Evolutionary conservation across 2,888 invertebrate species (phyloP), one percentile per base, ranked within the genome.

Genomic region (Hirtodrosophila cameraria): DNA sequence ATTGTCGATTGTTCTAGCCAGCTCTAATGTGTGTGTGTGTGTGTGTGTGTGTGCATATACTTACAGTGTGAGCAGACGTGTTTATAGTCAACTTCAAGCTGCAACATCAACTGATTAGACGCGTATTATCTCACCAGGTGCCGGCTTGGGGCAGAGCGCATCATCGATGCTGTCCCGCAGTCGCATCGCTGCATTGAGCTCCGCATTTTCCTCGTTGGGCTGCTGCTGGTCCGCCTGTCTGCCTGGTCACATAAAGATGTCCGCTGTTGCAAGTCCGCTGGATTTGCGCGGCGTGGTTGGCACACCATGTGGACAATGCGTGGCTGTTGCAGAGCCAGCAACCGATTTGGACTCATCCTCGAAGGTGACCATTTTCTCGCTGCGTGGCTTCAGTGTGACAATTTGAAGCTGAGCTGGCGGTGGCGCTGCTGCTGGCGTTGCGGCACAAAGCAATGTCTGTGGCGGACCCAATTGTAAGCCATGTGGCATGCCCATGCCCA

Each of bases 311-410:
- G 92, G 90, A 68, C 91, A 91, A 33, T 86, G 88, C 2, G 84
- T 86, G 12, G 83, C 76, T 18, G 75, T 62, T 1, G 50, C 42
- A 16, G 71, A 74, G 30, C 80, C 81, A 16, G 54, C 60, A 13
- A 70, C 73, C 1, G 80, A 65, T 50, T 90, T 91, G 13, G 91
- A 90, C 63, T 95, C 95, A 88, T 96, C 96, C 88, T 95, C 95
- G 84, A 96, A 96, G 3, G 95, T 96, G 30, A 96, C 95, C 94
- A 95, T 94, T 89, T 95, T 95, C 89, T 95, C 95, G 43, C 87
- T 94, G 92, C 57, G 87, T 18, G 93, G 93, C 72, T 93, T 93
- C 67, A 93, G 92, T 2, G 91, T 89, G 3, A 90, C 81, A 18
- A 91, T 88, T 45, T 89, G 67, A 88, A 91, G 75, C 48, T 88